Evolutionary conservation across 2,113 vertebrate genomes (phyloP).

Genomic region (Malaclemys terrapin): DNA sequence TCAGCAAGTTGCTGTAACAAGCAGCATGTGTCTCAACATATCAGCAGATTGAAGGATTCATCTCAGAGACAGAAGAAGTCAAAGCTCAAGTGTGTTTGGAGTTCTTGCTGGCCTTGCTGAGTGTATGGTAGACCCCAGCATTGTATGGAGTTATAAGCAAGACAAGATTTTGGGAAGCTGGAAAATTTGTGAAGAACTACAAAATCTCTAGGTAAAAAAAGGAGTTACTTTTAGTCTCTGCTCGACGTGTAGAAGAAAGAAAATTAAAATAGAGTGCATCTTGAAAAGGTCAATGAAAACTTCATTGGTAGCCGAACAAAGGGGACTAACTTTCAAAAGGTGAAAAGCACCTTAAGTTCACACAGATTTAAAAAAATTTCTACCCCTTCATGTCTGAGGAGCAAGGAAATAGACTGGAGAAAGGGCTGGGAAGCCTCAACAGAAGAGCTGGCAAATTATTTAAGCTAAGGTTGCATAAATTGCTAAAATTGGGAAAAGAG

Average conservation of each 20-base stretch:
- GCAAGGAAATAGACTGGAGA: not conserved
- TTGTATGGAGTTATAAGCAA: not conserved
- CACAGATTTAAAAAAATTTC: not conserved
- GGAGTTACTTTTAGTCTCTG: not conserved
- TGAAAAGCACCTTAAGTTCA: not conserved
- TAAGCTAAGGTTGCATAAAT: no score
- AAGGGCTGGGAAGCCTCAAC: not conserved
- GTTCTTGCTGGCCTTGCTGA: not conserved
- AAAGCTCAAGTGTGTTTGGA: not conserved
- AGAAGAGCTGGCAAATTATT: no score
- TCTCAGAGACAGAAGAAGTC: not conserved
- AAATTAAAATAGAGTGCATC: no score
- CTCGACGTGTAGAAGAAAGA: not conserved
- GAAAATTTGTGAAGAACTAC: not conserved
- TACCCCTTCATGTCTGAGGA: not conserved
- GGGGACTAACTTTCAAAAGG: not conserved
- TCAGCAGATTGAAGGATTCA: not conserved
- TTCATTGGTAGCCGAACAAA: fast-evolving
- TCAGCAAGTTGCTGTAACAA: not conserved
- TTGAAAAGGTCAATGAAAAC: not conserved
- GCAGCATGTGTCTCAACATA: not conserved
- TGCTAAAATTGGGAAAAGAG: not conserved
- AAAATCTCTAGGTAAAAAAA: not conserved
- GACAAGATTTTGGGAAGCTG: not conserved
- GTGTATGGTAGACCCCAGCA: not conserved